Evolutionary conservation across 2,888 invertebrate genomes (phyloP).

Genomic region (Mycogona germanica): DNA sequence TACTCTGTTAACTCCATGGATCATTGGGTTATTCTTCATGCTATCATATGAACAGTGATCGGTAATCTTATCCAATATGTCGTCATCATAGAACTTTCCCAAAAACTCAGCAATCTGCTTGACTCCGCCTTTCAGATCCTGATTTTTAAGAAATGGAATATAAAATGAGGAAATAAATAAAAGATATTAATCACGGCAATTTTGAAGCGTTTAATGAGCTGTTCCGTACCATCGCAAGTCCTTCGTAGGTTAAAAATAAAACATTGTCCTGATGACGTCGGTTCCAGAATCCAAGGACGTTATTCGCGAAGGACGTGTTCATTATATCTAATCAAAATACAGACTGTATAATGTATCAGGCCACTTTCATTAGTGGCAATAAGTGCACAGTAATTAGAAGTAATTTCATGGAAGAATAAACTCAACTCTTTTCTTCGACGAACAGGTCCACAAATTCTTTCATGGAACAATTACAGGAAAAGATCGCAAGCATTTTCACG

Average conservation of each 20-base stretch:
- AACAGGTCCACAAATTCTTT: not conserved
- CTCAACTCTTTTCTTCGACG: not conserved
- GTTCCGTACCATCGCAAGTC: conserved; percentile 48
- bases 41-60: conserved; percentile 64
- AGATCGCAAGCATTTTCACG: conserved; percentile 1
- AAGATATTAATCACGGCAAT: not conserved
- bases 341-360: too few relatives aligned
- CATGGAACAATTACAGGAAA: not conserved
- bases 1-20: conserved; percentile 28
- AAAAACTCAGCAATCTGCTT: conserved; percentile 58
- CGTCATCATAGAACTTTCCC: conserved; percentile 50
- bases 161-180: not conserved
- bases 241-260: conserved; percentile 67
- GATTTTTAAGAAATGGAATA: not conserved
- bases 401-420: too few relatives aligned
- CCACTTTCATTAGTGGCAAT: too few relatives aligned
- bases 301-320: conserved; percentile 67
- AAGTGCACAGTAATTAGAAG: too few relatives aligned
- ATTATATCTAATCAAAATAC: too few relatives aligned
- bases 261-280: conserved; percentile 51
- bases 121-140: conserved; percentile 54
- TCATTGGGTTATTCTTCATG: conserved; percentile 68
- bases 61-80: conserved; percentile 51
- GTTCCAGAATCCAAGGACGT: conserved; percentile 63
- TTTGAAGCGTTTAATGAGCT: not conserved